Conservation (phyloP, 2,888 invertebrate genomes). For the Pyrrhosoma nymphula region DNA sequence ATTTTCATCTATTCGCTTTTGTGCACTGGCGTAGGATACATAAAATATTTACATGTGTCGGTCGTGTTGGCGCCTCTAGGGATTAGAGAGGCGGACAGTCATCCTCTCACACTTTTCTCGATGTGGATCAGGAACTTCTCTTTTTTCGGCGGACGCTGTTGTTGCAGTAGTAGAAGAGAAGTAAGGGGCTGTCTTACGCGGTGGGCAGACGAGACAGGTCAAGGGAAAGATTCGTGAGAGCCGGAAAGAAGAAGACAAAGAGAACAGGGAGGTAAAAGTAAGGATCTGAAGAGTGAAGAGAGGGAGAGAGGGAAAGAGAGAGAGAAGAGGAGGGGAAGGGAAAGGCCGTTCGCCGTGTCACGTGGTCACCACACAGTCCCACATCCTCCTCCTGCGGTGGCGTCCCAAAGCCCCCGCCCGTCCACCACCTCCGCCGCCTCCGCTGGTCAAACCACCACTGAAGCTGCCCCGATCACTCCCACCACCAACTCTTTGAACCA, state of each 20-base stretch:
- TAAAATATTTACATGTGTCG: slow-evolving; percentile 61
- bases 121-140: slow-evolving; percentile 15
- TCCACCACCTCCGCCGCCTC: slow-evolving; percentile 8
- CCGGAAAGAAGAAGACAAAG: not conserved
- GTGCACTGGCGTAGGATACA: not conserved
- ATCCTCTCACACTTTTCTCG: slow-evolving; percentile 31
- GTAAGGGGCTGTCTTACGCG: not conserved
- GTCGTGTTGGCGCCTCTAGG: slow-evolving; percentile 52
- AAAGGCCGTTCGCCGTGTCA: slow-evolving; percentile 46
- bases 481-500: not conserved
- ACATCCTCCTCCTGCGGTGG: slow-evolving; percentile 57
- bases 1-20: not conserved
- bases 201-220: no score
- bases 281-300: not conserved
- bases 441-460: not conserved
- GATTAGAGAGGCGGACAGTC: slow-evolving; percentile 48
- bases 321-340: not conserved
- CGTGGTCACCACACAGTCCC: slow-evolving; percentile 65
- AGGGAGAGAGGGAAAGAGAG: not conserved
- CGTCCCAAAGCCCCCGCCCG: slow-evolving; percentile 56
- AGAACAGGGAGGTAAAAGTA: not conserved
- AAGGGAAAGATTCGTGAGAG: no score
- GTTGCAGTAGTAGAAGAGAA: not conserved
- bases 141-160: not conserved
- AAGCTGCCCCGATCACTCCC: slow-evolving; percentile 9